These are phyloP conservation scores for Perognathus longimembris DNA, from an alignment of 2,113 vertebrate genomes.

Conservation along the genomic window DNA sequence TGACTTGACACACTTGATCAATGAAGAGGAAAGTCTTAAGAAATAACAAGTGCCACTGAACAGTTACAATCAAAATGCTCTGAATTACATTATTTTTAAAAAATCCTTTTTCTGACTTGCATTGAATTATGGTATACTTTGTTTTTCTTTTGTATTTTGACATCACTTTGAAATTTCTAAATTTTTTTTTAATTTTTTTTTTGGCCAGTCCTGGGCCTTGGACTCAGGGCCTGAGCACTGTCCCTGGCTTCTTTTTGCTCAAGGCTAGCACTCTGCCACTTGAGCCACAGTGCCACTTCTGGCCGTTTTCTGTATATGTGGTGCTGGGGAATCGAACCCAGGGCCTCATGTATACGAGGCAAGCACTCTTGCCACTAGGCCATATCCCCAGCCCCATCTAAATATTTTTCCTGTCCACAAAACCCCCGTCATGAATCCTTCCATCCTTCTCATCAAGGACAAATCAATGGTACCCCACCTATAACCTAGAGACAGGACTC, in stretches of 20 bases:
- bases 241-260: no score
- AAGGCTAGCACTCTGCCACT: no score
- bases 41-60: background rate
- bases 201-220: no score
- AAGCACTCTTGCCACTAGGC: no score
- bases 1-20: background rate
- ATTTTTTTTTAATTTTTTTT: no score
- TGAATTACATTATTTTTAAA: background rate
- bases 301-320: no score
- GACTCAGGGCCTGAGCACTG: no score
- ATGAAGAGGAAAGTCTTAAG: background rate
- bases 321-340: no score
- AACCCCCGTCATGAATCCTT: background rate
- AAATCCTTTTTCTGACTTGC: conserved; percentile 7
- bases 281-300: no score
- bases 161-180: background rate
- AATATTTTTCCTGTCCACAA: background rate
- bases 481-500: background rate
- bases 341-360: no score
- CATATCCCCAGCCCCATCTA: no score
- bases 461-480: background rate
- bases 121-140: background rate
- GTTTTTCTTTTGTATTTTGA: conserved; percentile 19
- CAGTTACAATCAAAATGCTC: background rate
- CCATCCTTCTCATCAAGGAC: background rate